Evolutionary conservation across 1,140 invertebrate genomes (phyloP).

Genomic region (Neodiprion pinetum): DNA sequence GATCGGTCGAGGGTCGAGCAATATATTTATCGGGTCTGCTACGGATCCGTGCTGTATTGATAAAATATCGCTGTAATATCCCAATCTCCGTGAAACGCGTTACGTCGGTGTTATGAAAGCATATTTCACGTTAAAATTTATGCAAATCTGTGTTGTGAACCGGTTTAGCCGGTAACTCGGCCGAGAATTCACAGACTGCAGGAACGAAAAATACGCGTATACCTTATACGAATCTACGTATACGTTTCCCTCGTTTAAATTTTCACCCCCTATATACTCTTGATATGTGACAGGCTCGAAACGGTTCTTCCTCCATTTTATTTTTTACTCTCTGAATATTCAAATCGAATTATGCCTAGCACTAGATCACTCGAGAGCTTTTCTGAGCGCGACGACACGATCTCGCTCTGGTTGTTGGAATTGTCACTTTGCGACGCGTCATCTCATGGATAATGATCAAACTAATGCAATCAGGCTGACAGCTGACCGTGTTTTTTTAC

Average conservation of each 20-base stretch:
- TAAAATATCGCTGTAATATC: slow-evolving; percentile 3
- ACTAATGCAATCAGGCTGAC: too few species aligned
- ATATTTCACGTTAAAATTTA: not conserved
- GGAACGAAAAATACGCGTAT: not conserved
- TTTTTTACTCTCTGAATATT: too few species aligned
- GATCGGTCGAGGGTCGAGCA: not conserved
- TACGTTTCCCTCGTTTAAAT: not conserved
- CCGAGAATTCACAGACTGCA: not conserved
- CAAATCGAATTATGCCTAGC: too few species aligned
- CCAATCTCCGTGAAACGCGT: slow-evolving; percentile 6
- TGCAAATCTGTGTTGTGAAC: slow-evolving; percentile 1
- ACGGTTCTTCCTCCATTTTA: too few species aligned
- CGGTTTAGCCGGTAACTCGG: not conserved
- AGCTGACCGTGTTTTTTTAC: too few species aligned
- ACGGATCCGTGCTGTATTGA: not conserved
- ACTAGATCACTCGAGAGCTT: too few species aligned
- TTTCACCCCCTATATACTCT: not conserved
- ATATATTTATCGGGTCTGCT: not conserved
- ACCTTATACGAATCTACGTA: not conserved
- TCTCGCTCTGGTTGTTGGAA: too few species aligned
- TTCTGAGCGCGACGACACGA: too few species aligned
- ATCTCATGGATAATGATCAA: too few species aligned
- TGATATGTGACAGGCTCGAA: too few species aligned
- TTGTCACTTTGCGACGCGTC: too few species aligned
- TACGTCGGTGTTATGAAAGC: slow-evolving; percentile 3